Base-by-base conservation (phyloP, 2,888 invertebrate species). In the Julus scandinavius region DNA sequence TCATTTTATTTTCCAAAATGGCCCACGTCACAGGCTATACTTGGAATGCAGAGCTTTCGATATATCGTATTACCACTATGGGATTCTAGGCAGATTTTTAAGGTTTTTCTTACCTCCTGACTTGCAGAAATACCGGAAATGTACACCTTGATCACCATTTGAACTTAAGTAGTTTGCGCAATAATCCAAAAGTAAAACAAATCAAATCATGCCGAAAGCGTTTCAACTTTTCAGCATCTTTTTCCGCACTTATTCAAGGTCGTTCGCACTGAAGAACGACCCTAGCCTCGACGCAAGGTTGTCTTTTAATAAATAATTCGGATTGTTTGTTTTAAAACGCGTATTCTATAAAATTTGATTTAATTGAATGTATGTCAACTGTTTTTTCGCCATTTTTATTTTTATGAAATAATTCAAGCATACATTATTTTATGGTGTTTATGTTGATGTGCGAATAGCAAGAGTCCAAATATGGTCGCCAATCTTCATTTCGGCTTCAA, bases 61-160 rank as follows among this genome's bases (percentile, higher is more conserved):
- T 5, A 17, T 58, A 58, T 58, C 58, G 58, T 17, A 58, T 58
- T 58, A 15, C 58, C 17, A 58, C 17, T 5, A 2, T 5, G 58
- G 17, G 17, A 58, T 58, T 58, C 17, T 1, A 5, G 15, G 17
- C 58, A 5, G 58, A 58, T 58, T 17, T 20, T n/a, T 13, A 63
- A 83, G 58, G 29, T 29, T 29, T 29, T 89, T 93, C 95, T 94
- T 94, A 97, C 97, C 96, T 97, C 97, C 94, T 97, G 97, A 93
- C 97, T 97, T 92, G 97, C 97, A 92, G 97, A 97, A 94, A 97
- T 97, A 92, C 97, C 97, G 93, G 97, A 97, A 92, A 97, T 94
- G 93, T 96, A 97, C 90, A 97, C 95, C 94, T 97, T 97, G 92
- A 97, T 95, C 93, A 96, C 97, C 97, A 97, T 97, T 88, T 86